A percentile compares a stretch with the other conserved stretches of the same genome.
phyloP scores from a whole-genome alignment of 1,140 invertebrate genomes.

The Notospermus geniculatus region DNA sequence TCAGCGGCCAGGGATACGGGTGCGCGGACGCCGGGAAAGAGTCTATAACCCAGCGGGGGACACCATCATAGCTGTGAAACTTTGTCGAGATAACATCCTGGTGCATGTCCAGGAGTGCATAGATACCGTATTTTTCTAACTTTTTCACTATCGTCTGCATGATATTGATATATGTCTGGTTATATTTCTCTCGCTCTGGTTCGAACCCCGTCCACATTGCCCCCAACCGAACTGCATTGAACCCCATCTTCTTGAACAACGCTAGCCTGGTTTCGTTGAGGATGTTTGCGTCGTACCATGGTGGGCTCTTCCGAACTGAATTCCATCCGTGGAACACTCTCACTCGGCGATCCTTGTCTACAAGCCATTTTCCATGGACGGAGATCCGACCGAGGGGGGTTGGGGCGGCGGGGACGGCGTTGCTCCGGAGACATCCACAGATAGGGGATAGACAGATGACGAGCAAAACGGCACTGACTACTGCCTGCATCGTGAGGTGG shows the following conservation, averaged over 20 bases:
- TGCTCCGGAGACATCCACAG: too few species aligned
- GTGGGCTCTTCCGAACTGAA: slow-evolving; percentile 29
- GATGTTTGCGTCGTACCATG: slow-evolving; percentile 27
- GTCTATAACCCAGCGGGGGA: slow-evolving; percentile 34
- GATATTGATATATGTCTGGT: slow-evolving; percentile 31
- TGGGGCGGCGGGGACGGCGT: too few species aligned
- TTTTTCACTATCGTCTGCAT: slow-evolving; percentile 27
- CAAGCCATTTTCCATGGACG: slow-evolving; percentile 12
- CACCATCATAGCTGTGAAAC: slow-evolving; percentile 31
- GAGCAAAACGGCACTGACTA: too few species aligned
- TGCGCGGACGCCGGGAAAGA: slow-evolving; percentile 22
- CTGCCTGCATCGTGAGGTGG: too few species aligned
- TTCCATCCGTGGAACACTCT: slow-evolving; percentile 38
- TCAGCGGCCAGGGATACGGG: slow-evolving; percentile 33
- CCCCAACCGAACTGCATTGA: slow-evolving; percentile 35
- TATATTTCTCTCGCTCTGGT: slow-evolving; percentile 20
- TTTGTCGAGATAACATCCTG: slow-evolving; percentile 33
- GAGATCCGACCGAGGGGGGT: too few species aligned
- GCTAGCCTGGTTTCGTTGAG: slow-evolving; percentile 27
- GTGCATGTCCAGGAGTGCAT: slow-evolving; percentile 37
- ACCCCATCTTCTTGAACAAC: slow-evolving; percentile 29
- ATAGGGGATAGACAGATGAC: too few species aligned
- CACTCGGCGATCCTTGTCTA: slow-evolving; percentile 27
- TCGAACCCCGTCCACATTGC: slow-evolving; percentile 36
- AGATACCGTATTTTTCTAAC: slow-evolving; percentile 30